Conservation (phyloP, 37 sponge, comb jelly and placozoan genomes). For the Oopsacas minuta region DNA sequence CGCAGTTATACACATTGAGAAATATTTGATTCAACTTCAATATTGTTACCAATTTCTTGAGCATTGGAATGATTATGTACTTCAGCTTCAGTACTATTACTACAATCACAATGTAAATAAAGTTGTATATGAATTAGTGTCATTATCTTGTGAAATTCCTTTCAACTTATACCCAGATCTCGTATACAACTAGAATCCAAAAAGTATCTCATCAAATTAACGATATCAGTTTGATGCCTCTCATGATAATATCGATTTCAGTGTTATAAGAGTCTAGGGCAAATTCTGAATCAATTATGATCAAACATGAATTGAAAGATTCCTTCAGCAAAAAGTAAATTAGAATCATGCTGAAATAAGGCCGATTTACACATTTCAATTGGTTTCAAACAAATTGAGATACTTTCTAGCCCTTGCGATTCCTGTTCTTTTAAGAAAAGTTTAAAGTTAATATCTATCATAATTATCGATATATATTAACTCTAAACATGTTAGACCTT, state of each 20-base stretch:
- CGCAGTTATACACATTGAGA: too few relatives aligned
- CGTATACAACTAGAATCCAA: background rate
- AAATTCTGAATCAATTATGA: background rate
- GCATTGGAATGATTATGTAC: too few relatives aligned
- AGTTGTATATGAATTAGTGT: background rate
- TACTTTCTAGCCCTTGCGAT: background rate
- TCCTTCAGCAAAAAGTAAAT: background rate
- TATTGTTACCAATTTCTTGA: too few relatives aligned
- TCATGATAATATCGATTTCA: background rate
- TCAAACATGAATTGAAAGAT: background rate
- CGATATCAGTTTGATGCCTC: background rate
- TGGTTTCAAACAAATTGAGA: too few relatives aligned
- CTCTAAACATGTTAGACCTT: too few relatives aligned
- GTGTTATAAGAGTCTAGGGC: background rate
- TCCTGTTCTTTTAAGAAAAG: background rate
- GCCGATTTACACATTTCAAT: background rate
- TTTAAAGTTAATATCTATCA: background rate
- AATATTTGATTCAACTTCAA: too few relatives aligned
- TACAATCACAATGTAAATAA: background rate
- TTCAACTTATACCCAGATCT: background rate
- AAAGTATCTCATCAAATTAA: background rate
- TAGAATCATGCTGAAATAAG: background rate
- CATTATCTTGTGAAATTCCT: background rate
- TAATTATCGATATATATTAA: too few relatives aligned
- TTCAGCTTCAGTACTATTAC: too few relatives aligned